Conservation (phyloP, 2,888 invertebrate genomes). For the Gnatocerus cornutus region DNA sequence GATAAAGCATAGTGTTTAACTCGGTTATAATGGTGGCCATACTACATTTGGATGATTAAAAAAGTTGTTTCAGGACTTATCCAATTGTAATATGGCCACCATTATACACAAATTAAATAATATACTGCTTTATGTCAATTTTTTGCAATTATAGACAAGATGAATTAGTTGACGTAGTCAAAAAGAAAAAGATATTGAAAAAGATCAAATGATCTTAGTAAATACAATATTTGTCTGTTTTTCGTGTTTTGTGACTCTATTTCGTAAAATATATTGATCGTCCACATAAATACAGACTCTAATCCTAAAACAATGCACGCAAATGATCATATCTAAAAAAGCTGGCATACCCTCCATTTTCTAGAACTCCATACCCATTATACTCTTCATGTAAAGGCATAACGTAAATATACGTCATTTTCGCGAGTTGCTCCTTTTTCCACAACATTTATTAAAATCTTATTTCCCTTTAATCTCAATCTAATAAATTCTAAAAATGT, state of each 20-base stretch:
- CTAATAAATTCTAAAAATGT: neutral
- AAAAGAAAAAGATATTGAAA: no score
- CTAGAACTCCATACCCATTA: slow-evolving; percentile 67
- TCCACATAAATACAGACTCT: neutral
- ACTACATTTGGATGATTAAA: no score
- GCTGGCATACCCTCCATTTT: slow-evolving; percentile 65
- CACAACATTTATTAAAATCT: slow-evolving; percentile 41
- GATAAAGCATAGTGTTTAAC: no score
- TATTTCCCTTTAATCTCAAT: neutral
- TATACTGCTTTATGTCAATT: no score
- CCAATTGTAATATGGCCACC: no score
- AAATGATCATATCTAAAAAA: slow-evolving; percentile 50
- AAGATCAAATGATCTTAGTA: no score
- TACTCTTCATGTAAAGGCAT: slow-evolving; percentile 68
- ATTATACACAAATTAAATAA: no score
- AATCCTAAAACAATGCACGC: slow-evolving; percentile 44
- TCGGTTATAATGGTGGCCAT: no score
- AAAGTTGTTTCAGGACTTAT: no score
- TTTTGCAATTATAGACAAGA: no score
- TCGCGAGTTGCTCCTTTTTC: slow-evolving; percentile 48
- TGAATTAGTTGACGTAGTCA: no score
- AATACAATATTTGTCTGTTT: no score
- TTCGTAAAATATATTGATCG: neutral
- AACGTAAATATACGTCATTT: slow-evolving; percentile 71
- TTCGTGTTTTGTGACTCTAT: neutral